Conservation (phyloP, 2,888 invertebrate species). For the Parascotia fuliginaria region DNA sequence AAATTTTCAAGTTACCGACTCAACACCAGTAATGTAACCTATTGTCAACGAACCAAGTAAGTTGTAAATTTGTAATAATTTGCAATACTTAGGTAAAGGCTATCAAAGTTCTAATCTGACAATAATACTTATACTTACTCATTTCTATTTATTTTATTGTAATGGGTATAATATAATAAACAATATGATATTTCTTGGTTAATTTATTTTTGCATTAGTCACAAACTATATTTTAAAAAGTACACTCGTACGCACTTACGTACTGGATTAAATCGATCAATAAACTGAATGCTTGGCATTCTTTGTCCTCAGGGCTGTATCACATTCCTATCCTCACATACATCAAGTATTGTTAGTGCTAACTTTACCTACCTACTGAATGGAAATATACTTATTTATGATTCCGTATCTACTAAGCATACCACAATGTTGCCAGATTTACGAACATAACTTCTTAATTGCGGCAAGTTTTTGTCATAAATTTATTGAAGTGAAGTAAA, state of each 20-base stretch:
- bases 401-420: background rate
- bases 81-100: too few species aligned
- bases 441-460: background rate
- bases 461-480: background rate
- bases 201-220: too few species aligned
- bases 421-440: background rate
- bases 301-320: background rate
- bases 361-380: background rate
- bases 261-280: constrained; percentile 7
- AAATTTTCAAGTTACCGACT: background rate
- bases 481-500: too few species aligned
- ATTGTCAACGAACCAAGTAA: background rate
- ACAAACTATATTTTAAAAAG: too few species aligned
- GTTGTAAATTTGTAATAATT: background rate
- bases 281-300: constrained; percentile 9
- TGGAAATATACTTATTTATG: background rate
- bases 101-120: too few species aligned
- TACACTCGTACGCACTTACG: too few species aligned
- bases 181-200: too few species aligned
- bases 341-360: background rate
- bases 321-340: constrained; percentile 10
- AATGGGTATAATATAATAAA: too few species aligned
- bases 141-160: too few species aligned
- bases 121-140: too few species aligned
- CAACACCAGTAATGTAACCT: background rate